Percentiles rank a stretch among this genome's conserved stretches.
phyloP scores from a whole-genome alignment of 92 coral and sea anemone genomes.

The Actinostola sp. region DNA sequence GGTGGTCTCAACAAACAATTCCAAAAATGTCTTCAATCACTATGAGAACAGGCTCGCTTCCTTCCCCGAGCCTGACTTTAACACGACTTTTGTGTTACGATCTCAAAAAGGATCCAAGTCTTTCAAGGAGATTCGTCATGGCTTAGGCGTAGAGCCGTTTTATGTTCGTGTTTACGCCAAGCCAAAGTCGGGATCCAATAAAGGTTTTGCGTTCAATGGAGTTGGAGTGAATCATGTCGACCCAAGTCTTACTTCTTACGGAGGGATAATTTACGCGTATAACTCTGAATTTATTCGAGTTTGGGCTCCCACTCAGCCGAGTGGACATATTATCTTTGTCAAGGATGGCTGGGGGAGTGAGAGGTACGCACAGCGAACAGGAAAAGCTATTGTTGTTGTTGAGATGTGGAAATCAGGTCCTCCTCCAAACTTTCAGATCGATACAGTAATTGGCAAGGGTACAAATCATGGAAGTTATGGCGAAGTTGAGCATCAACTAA shows the following conservation, averaged over 20 bases:
- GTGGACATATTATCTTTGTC: constrained; percentile 75
- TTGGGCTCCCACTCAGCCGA: constrained; percentile 90
- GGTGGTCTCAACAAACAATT: constrained; percentile 2
- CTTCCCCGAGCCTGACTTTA: constrained; percentile 87
- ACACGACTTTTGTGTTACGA: constrained; percentile 67
- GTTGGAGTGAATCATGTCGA: constrained; percentile 90
- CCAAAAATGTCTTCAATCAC: constrained; percentile 20
- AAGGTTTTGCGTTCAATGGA: constrained; percentile 83
- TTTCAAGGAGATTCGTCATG: constrained; percentile 86
- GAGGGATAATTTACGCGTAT: constrained; percentile 93
- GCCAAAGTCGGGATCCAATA: constrained; percentile 57
- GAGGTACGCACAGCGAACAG: constrained; percentile 39
- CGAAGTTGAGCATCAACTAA: constrained; percentile 72
- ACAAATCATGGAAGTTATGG: constrained; percentile 31
- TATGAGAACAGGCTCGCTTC: constrained; percentile 74
- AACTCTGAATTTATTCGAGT: constrained; percentile 78
- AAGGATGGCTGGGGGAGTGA: constrained; percentile 96
- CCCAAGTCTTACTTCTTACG: constrained; percentile 63
- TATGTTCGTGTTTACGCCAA: constrained; percentile 94
- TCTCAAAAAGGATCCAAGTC: constrained; percentile 81
- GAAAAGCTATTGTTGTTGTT: constrained; percentile 81
- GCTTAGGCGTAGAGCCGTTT: constrained; percentile 80
- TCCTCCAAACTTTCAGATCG: constrained; percentile 83
- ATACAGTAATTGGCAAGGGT: constrained; percentile 61
- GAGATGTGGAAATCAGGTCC: constrained; percentile 92